Evolutionary conservation across 2,113 vertebrate species (phyloP).

Genomic region (Erinaceus europaeus): DNA sequence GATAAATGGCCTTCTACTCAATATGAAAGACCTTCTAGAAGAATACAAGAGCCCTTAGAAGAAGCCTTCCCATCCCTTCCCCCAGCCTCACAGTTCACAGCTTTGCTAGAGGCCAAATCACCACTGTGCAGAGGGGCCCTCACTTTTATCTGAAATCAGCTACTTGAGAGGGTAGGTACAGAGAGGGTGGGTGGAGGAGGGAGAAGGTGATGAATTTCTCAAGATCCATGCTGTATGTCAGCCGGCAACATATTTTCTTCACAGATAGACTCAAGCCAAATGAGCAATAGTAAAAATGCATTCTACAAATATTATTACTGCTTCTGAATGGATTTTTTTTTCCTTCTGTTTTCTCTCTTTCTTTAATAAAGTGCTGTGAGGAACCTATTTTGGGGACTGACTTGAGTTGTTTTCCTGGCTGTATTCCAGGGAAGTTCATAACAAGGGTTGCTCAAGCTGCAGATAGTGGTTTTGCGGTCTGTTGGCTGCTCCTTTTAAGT

Average conservation of each 20-base stretch:
- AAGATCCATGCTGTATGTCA: slow-evolving; percentile 26
- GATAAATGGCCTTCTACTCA: background rate
- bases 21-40: slow-evolving; percentile 7
- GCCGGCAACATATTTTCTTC: slow-evolving; percentile 29
- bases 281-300: slow-evolving; percentile 17
- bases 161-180: too few species aligned
- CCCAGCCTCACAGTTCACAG: background rate
- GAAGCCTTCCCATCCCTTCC: background rate
- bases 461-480: slow-evolving; percentile 72
- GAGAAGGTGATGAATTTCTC: slow-evolving; percentile 28
- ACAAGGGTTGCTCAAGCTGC: slow-evolving; percentile 64
- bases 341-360: background rate
- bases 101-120: background rate
- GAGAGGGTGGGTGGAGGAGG: too few species aligned
- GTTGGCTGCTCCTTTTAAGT: slow-evolving; percentile 58
- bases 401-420: slow-evolving; percentile 72
- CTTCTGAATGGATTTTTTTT: slow-evolving; percentile 24
- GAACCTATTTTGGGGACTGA: slow-evolving; percentile 62
- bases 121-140: background rate
- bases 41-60: background rate
- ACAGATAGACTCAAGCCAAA: slow-evolving; percentile 7
- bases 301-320: slow-evolving; percentile 39
- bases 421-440: slow-evolving; percentile 65
- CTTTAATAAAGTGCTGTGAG: slow-evolving; percentile 30
- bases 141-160: slow-evolving; percentile 3